Conservation (phyloP, 2,797 vertebrate genomes). For the Ceryle rudis region DNA sequence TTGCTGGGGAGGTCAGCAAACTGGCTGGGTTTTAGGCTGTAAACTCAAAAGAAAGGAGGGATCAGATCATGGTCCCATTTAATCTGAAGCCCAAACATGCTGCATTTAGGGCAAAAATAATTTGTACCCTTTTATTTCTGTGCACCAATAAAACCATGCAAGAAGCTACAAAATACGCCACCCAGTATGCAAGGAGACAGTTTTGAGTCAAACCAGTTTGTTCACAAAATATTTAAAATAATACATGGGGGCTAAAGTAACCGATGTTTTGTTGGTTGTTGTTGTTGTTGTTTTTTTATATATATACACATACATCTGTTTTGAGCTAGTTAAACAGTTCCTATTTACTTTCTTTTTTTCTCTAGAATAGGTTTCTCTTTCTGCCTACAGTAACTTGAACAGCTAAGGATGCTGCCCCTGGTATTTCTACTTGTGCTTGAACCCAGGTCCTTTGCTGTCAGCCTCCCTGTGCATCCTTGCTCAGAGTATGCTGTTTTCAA, state of each 20-base stretch:
- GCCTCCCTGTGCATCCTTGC: neutral
- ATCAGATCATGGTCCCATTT: neutral
- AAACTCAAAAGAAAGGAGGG: neutral
- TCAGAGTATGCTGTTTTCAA: neutral
- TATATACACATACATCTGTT: neutral
- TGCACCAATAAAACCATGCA: neutral
- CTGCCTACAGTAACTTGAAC: neutral
- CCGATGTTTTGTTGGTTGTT: neutral
- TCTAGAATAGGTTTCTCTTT: neutral
- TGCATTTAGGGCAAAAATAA: neutral
- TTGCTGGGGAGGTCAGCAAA: neutral
- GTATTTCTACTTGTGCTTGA: neutral
- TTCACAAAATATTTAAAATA: conserved; percentile 1
- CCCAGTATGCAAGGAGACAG: neutral
- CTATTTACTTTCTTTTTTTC: neutral
- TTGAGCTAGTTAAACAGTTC: neutral
- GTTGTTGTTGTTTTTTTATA: neutral
- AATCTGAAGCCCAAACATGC: neutral
- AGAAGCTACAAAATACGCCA: neutral
- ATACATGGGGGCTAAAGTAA: neutral
- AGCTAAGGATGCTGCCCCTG: neutral
- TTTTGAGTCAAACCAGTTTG: neutral
- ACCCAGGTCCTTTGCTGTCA: neutral
- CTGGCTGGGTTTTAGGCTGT: neutral
- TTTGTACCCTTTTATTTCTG: neutral